Evolutionary conservation across 2,113 vertebrate species (phyloP).

Genomic region (Limanda limanda): DNA sequence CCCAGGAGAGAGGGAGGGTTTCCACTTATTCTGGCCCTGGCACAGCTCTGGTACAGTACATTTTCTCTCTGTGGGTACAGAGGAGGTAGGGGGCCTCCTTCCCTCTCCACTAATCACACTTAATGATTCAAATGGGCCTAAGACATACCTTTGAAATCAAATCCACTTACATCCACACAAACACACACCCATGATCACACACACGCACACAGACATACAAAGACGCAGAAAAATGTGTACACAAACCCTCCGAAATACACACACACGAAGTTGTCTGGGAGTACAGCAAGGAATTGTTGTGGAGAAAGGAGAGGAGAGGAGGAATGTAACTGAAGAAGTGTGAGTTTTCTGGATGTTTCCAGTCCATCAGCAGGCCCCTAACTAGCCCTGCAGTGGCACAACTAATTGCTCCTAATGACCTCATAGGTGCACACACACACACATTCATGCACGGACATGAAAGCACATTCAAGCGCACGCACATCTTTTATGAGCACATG

Average conservation of each 20-base stretch:
- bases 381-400: conserved; percentile 53
- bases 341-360: conserved; percentile 71
- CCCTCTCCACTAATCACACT: conserved; percentile 76
- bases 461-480: not conserved
- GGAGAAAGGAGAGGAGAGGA: conserved; percentile 9
- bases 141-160: conserved; percentile 83
- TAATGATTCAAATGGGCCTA: conserved; percentile 81
- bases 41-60: conserved; percentile 49
- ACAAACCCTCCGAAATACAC: not conserved
- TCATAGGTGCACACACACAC: conserved; percentile 1
- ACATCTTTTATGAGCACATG: not conserved
- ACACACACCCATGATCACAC: conserved; percentile 28
- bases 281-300: conserved; percentile 42
- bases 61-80: conserved; percentile 62
- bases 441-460: not conserved
- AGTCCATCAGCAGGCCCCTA: conserved; percentile 69
- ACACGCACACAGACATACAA: not conserved
- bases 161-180: conserved; percentile 68
- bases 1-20: not conserved
- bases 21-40: conserved; percentile 38
- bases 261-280: conserved; percentile 9
- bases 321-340: conserved; percentile 60
- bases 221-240: conserved; percentile 18
- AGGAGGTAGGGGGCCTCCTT: conserved; percentile 51
- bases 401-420: conserved; percentile 71